Conservation (phyloP, 2,113 vertebrate genomes). For the Strix uralensis region DNA sequence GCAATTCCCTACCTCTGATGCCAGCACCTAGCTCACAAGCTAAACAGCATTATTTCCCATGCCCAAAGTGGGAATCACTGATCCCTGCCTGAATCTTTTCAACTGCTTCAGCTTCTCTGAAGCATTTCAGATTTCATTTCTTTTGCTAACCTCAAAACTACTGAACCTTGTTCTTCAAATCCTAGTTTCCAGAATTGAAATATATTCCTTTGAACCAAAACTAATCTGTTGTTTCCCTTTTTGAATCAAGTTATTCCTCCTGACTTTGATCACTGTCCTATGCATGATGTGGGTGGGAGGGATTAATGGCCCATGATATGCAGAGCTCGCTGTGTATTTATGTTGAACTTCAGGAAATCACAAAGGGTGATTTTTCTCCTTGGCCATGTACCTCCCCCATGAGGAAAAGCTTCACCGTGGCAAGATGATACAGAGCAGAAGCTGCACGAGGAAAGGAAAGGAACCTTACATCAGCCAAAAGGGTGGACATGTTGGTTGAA, state of each 20-base stretch:
- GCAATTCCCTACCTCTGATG: background rate
- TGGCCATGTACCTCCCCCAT: background rate
- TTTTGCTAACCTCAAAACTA: background rate
- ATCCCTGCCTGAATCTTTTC: background rate
- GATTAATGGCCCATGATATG: rapidly evolving
- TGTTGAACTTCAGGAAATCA: background rate
- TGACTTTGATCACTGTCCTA: background rate
- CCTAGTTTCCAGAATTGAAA: background rate
- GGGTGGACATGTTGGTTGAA: background rate
- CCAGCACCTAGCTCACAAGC: background rate
- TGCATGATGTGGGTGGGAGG: background rate
- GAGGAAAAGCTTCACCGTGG: background rate
- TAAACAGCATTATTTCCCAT: background rate
- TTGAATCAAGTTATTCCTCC: background rate
- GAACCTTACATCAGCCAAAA: background rate
- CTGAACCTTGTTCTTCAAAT: background rate
- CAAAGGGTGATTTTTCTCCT: background rate
- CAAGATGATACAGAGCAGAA: background rate
- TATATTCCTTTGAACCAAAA: background rate
- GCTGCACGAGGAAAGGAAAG: background rate
- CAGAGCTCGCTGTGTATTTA: background rate
- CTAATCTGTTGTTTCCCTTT: background rate
- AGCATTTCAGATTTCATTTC: background rate
- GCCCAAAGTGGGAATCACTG: background rate
- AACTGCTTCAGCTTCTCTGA: background rate